Percentiles rank a stretch among this genome's conserved stretches.
These are phyloP conservation scores for Mastomys coucha DNA, from an alignment of 2,113 vertebrate genomes.

Conservation along the genomic window DNA sequence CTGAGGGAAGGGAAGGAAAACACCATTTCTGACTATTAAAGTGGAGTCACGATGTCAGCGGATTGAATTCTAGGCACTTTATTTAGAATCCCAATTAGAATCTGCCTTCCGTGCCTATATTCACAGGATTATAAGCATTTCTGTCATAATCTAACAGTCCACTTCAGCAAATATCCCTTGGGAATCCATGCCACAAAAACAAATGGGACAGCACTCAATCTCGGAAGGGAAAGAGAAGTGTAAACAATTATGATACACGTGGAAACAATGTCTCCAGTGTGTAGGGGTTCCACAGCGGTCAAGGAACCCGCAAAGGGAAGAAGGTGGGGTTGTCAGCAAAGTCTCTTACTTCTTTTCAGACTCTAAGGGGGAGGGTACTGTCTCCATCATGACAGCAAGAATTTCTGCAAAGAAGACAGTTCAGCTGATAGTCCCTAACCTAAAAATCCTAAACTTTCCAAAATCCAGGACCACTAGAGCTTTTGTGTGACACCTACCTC, in stretches of 20 bases:
- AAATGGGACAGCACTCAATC: neutral
- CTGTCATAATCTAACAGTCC: neutral
- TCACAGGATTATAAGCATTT: neutral
- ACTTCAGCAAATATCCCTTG: neutral
- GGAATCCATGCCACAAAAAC: neutral
- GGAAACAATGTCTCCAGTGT: rapidly evolving
- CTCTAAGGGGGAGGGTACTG: no score
- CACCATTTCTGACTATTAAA: neutral
- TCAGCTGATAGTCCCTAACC: neutral
- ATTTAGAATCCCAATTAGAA: neutral
- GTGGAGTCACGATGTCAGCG: neutral
- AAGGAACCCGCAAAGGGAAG: neutral
- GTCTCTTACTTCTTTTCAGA: neutral
- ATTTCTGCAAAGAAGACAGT: neutral
- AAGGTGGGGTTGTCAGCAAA: rapidly evolving
- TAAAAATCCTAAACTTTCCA: neutral
- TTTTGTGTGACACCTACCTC: neutral
- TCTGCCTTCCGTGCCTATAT: neutral
- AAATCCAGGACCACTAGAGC: neutral
- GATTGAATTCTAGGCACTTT: neutral
- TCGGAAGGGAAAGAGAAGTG: neutral
- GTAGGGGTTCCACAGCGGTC: neutral
- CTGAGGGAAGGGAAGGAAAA: neutral
- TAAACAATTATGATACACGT: neutral
- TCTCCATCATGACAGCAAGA: neutral